Base-by-base conservation (phyloP, 2,888 invertebrate species). In the Meghimatium bilineatum region DNA sequence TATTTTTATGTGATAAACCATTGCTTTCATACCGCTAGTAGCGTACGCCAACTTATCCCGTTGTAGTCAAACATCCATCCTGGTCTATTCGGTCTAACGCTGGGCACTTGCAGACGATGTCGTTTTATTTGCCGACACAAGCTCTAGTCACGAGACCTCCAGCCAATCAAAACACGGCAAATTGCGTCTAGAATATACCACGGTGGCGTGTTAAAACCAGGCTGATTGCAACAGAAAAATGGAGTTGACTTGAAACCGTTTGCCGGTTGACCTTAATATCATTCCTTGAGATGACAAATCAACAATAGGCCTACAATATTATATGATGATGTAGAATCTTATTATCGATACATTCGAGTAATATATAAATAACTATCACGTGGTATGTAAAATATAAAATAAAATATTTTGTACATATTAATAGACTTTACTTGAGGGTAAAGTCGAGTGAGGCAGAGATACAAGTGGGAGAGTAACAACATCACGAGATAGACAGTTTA, bases 121-220 rank as follows among this genome's bases (percentile, higher is more conserved):
- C 67, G 60, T 80, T 77, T 80, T 74, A 56, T 23, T 67, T 77
- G 80, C 84, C 80, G 84, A 84, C 84, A 71, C 38, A 32, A 38
- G 80, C 82, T 80, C 85, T 86, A 85, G 87, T 86, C 87, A 87
- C 86, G 86, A 74, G 85, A 78, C 80, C 49, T 29, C 36, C 82
- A 82, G 76, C 87, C 87, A 87, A 87, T 87, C 86, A 74, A 32
- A 84, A n/a, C 38, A 17, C 60, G 6, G 63, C 49, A 26, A 12
- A 49, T 17, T 17, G 20, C 56, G 44, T 60, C 71, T 49, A 44
- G 75, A 79, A 82, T 82, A 60, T 84, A 82, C 84, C 69, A 79
- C 26, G 81, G 84, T 85, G 85, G 85, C 85, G 83, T 83, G 83
- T 80, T 83, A 66, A 52, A 34, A 34, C 20, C 34, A 3, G 17